Evolutionary conservation across 2,888 invertebrate species (phyloP).

Genomic region (Spicauda simplicius): DNA sequence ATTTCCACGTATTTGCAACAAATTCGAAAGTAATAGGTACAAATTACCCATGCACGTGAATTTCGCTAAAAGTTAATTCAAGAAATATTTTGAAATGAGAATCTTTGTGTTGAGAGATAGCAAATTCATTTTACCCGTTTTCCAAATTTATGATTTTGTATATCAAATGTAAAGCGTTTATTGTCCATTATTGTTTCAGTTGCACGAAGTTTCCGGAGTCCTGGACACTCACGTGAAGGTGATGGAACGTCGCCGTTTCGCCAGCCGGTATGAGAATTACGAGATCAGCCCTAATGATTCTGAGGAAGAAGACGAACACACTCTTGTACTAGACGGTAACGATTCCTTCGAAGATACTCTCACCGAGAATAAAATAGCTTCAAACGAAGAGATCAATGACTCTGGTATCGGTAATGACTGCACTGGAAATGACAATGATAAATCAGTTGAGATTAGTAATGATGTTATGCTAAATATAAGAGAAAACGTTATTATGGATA

Average conservation of each 20-base stretch:
- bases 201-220: conserved; percentile 73
- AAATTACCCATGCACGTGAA: no score
- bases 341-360: conserved; percentile 67
- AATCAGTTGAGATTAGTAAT: conserved; percentile 9
- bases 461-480: conserved; percentile 24
- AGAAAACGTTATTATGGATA: conserved; percentile 17
- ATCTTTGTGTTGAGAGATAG: no score
- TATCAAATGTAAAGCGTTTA: no score
- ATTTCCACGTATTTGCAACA: no score
- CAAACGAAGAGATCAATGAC: conserved; percentile 43
- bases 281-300: conserved; percentile 52
- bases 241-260: conserved; percentile 65
- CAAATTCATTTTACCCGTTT: no score
- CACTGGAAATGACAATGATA: conserved; percentile 5
- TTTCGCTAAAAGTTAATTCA: no score
- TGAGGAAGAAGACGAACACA: conserved; percentile 58
- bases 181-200: conserved; percentile 48
- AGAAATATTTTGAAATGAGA: no score
- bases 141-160: no score
- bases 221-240: conserved; percentile 70
- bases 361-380: conserved; percentile 52
- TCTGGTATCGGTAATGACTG: conserved; percentile 49
- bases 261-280: conserved; percentile 52
- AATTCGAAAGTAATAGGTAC: no score
- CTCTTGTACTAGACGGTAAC: conserved; percentile 61